Evolutionary conservation across 2,113 vertebrate species (phyloP).

Genomic region (Melanerpes formicivorus): DNA sequence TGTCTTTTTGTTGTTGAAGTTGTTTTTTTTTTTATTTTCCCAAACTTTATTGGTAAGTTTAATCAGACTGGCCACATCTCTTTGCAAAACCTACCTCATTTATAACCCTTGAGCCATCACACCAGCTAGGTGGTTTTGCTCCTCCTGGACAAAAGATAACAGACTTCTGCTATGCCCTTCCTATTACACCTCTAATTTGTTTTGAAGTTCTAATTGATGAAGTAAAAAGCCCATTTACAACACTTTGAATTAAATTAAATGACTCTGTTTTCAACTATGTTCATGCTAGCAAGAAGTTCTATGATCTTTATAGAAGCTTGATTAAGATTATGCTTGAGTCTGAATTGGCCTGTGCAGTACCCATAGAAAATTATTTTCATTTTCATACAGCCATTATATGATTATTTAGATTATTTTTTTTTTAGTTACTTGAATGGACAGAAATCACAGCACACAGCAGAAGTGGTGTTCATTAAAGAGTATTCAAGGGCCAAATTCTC

Average conservation of each 20-base stretch:
- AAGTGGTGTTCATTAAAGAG: not conserved
- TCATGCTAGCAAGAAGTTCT: constrained; percentile 34
- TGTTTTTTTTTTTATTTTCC: accelerated
- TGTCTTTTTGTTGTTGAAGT: no score
- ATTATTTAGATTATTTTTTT: constrained; percentile 31
- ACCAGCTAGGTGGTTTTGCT: not conserved
- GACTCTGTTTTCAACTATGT: constrained; percentile 39
- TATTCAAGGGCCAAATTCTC: not conserved
- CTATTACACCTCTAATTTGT: constrained; percentile 21
- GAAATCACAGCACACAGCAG: constrained; percentile 31
- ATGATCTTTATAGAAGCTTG: constrained; percentile 47
- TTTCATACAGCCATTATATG: constrained; percentile 38
- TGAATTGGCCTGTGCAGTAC: not conserved
- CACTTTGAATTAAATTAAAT: constrained; percentile 58
- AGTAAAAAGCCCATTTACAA: constrained; percentile 43
- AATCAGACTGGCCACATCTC: not conserved
- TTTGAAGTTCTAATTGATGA: constrained; percentile 41
- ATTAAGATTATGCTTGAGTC: constrained; percentile 52
- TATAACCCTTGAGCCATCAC: not conserved
- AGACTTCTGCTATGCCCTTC: not conserved
- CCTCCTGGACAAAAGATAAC: not conserved
- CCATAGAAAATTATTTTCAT: constrained; percentile 44
- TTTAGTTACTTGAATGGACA: not conserved
- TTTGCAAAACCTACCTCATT: not conserved
- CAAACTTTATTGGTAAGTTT: not conserved